Evolutionary conservation across 1,140 invertebrate species (phyloP).

Genomic region (Pomacea maculata): DNA sequence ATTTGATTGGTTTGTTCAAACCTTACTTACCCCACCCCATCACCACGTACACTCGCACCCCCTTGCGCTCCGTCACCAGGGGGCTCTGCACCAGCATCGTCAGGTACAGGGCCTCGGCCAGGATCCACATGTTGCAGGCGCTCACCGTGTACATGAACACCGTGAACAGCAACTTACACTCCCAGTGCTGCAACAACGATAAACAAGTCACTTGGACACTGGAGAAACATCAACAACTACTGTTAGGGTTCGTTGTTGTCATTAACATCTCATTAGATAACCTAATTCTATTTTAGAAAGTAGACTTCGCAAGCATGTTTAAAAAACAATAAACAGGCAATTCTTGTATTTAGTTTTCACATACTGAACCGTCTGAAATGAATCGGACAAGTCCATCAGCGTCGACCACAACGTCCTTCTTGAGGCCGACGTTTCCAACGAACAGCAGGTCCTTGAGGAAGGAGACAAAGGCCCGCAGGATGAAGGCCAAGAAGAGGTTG

Average conservation of each 20-base stretch:
- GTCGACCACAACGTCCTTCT: conserved; percentile 38
- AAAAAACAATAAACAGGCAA: background rate
- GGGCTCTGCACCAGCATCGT: conserved; percentile 80
- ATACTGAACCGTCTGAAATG: conserved; percentile 39
- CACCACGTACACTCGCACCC: conserved; percentile 74
- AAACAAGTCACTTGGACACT: no score
- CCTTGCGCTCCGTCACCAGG: conserved; percentile 75
- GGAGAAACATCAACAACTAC: no score
- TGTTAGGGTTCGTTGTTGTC: no score
- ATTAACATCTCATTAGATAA: background rate
- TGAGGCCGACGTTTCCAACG: conserved; percentile 69
- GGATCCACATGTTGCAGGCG: conserved; percentile 80
- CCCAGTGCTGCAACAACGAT: conserved; percentile 74
- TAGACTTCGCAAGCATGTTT: no score
- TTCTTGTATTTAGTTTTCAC: conserved; percentile 5
- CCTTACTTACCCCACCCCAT: conserved; percentile 79
- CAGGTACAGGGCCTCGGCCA: conserved; percentile 82
- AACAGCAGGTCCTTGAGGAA: conserved; percentile 72
- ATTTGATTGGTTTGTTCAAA: background rate
- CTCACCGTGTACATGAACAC: conserved; percentile 78
- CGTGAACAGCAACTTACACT: conserved; percentile 76
- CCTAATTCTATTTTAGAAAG: no score
- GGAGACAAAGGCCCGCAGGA: conserved; percentile 72
- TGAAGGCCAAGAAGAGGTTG: conserved; percentile 77
- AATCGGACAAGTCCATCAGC: conserved; percentile 36